These are phyloP conservation scores for Crepidodera aurea DNA, from an alignment of 2,888 invertebrate species.

Conservation along the genomic window DNA sequence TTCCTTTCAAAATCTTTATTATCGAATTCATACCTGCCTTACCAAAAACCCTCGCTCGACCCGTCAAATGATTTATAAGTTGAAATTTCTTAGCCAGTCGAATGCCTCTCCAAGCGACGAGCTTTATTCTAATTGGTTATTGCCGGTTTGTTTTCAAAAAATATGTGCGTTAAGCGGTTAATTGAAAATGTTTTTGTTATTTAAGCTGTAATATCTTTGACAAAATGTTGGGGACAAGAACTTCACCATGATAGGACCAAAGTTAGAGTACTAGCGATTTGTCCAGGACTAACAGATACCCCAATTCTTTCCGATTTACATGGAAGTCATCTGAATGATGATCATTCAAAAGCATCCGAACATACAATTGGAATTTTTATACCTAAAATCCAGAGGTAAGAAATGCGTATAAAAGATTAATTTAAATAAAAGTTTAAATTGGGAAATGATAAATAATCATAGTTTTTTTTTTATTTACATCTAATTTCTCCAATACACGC, in stretches of 20 bases:
- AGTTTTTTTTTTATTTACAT: too few species aligned
- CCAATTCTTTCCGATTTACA: neutral
- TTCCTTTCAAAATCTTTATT: neutral
- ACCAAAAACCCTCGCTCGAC: too few species aligned
- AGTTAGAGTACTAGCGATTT: conserved; percentile 63
- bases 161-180: too few species aligned
- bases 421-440: too few species aligned
- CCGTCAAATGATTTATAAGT: conserved; percentile 37
- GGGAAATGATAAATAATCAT: neutral
- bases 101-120: too few species aligned
- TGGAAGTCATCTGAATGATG: neutral
- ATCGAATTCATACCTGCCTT: too few species aligned
- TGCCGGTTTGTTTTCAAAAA: too few species aligned
- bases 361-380: neutral
- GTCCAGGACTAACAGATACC: conserved; percentile 65
- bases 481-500: too few species aligned
- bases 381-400: neutral
- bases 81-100: too few species aligned
- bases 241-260: conserved; percentile 59
- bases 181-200: conserved; percentile 21
- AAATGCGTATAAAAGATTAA: neutral
- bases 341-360: neutral
- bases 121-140: too few species aligned
- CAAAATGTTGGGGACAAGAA: too few species aligned
- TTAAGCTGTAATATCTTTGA: too few species aligned